Evolutionary conservation across 2,113 vertebrate species (phyloP).

Genomic region (Capreolus pygargus): DNA sequence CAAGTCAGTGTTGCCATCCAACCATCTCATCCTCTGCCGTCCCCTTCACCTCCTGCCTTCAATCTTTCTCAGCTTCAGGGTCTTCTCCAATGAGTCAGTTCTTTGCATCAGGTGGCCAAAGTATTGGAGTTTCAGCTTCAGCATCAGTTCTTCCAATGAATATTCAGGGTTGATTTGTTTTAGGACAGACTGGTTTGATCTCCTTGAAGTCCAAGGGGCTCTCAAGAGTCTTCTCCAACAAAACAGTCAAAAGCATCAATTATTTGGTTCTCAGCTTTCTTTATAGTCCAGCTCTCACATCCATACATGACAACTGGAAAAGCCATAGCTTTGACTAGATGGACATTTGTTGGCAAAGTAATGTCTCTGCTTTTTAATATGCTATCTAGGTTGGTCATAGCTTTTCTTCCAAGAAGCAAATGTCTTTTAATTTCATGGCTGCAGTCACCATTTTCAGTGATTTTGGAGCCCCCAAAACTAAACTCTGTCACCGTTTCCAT

Average conservation of each 20-base stretch:
- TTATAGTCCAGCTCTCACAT: neutral
- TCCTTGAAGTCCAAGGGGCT: neutral
- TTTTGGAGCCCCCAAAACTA: neutral
- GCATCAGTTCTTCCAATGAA: neutral
- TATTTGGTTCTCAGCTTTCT: neutral
- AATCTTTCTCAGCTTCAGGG: neutral
- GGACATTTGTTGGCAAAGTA: neutral
- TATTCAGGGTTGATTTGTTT: neutral
- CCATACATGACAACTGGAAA: neutral
- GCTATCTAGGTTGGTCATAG: neutral
- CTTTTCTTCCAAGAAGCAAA: neutral
- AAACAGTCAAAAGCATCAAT: neutral
- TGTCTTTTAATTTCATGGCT: neutral
- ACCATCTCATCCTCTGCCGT: neutral
- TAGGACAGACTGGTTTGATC: neutral
- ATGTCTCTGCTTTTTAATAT: neutral
- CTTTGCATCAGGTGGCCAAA: neutral
- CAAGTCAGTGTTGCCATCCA: neutral
- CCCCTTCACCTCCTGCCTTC: neutral
- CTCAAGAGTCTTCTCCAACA: neutral
- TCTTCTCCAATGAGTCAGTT: neutral
- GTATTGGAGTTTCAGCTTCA: neutral
- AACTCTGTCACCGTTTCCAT: neutral
- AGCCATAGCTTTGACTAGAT: neutral
- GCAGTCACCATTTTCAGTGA: neutral